phyloP scores from a whole-genome alignment of 2,797 vertebrate species.

The Acipenser transmontanus region DNA sequence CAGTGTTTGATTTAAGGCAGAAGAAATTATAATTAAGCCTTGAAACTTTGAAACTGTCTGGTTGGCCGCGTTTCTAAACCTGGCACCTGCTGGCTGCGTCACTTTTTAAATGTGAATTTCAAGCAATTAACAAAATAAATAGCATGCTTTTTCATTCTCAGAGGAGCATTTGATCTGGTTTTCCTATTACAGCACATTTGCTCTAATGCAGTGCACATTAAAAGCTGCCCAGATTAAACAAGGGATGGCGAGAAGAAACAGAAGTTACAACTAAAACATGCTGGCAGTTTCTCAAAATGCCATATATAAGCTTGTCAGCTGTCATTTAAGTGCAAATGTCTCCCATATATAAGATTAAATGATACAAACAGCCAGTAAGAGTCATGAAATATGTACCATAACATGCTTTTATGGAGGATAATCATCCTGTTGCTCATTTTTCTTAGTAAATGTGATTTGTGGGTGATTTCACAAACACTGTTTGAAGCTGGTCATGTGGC shows the following conservation, averaged over 20 bases:
- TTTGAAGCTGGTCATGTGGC: too few species aligned
- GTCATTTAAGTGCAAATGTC: slow-evolving; percentile 43
- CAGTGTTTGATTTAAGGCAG: too few species aligned
- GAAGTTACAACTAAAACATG: slow-evolving; percentile 33
- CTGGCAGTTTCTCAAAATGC: slow-evolving; percentile 34
- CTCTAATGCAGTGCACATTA: slow-evolving; percentile 29
- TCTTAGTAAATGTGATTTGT: too few species aligned
- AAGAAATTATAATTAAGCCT: too few species aligned
- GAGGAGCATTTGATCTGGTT: slow-evolving; percentile 39
- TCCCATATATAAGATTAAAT: slow-evolving; percentile 31
- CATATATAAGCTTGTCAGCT: slow-evolving; percentile 41
- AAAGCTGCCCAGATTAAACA: slow-evolving; percentile 45
- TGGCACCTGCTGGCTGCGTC: slow-evolving; percentile 34
- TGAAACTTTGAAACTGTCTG: not conserved
- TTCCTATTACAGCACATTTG: slow-evolving; percentile 42
- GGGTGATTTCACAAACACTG: too few species aligned
- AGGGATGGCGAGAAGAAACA: slow-evolving; percentile 54
- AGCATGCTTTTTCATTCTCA: slow-evolving; percentile 25
- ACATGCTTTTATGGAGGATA: too few species aligned
- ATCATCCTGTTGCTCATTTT: too few species aligned
- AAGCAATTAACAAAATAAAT: slow-evolving; percentile 54
- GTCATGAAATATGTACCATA: too few species aligned
- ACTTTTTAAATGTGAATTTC: slow-evolving; percentile 32
- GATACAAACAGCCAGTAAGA: too few species aligned
- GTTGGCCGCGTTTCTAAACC: slow-evolving; percentile 27